Evolutionary conservation across 2,113 vertebrate genomes (phyloP).

Genomic region (Nerophis lumbriciformis): DNA sequence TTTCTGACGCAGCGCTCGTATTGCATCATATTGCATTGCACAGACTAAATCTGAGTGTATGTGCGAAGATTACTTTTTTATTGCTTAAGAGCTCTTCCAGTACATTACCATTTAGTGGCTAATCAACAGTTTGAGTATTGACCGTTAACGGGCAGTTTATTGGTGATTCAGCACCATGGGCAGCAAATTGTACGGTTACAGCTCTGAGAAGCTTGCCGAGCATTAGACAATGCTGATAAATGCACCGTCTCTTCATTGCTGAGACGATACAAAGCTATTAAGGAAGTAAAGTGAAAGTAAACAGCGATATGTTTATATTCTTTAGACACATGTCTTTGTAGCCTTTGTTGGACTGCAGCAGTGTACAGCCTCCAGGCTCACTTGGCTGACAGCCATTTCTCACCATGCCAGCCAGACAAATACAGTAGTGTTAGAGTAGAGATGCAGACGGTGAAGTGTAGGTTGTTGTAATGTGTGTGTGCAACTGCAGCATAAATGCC

Average conservation of each 20-base stretch:
- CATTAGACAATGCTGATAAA: too few species aligned
- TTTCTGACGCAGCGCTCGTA: background rate
- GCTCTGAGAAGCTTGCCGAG: too few species aligned
- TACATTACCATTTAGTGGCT: background rate
- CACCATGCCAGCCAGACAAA: slow-evolving; percentile 12
- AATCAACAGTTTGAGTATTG: background rate
- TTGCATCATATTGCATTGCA: background rate
- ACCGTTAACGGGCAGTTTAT: background rate
- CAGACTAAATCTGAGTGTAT: background rate
- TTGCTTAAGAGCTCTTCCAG: background rate
- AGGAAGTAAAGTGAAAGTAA: background rate
- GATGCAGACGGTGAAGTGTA: background rate
- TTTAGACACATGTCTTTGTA: background rate
- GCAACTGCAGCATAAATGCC: background rate
- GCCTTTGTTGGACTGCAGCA: background rate
- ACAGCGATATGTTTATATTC: background rate
- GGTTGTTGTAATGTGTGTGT: slow-evolving; percentile 8
- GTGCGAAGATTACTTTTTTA: background rate
- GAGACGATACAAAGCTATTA: background rate
- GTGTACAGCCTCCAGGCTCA: background rate
- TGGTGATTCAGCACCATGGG: slow-evolving; percentile 53
- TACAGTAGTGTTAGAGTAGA: background rate
- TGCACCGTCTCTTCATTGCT: too few species aligned
- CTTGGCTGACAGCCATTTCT: slow-evolving; percentile 14
- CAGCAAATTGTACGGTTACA: slow-evolving; percentile 18